Conservation (phyloP, 30 jellyfish, hydroid and myxozoan species). For the Catostylus mosaicus region DNA sequence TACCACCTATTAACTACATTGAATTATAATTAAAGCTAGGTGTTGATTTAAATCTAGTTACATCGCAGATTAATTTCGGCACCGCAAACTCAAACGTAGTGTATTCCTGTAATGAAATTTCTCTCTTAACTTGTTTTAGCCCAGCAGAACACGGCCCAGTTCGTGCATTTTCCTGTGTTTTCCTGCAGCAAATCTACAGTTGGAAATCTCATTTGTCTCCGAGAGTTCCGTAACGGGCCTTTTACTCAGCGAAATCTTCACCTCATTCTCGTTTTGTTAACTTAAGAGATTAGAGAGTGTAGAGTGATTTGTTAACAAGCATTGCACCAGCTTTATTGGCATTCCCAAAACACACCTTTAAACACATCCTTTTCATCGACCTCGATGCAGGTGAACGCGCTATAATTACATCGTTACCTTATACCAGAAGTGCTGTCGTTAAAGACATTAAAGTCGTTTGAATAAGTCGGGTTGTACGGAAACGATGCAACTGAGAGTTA, state of each 20-base stretch:
- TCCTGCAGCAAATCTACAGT: neutral
- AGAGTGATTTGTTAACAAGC: neutral
- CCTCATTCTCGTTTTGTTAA: neutral
- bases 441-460: no score
- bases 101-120: conserved; percentile 35
- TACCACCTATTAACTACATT: conserved; percentile 21
- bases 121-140: conserved; percentile 14
- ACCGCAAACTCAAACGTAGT: conserved; percentile 34
- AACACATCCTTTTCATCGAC: no score
- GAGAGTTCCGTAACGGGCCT: neutral
- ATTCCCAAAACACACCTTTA: neutral
- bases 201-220: neutral
- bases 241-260: neutral
- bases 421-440: no score
- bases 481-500: no score
- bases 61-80: conserved; percentile 56
- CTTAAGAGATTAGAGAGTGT: neutral
- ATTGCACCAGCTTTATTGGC: neutral
- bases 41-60: conserved; percentile 48
- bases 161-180: neutral
- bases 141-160: neutral
- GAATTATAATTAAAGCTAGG: conserved; percentile 38
- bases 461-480: no score
- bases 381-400: no score
- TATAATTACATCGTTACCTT: no score